Base-by-base conservation (phyloP, 2,797 vertebrate genomes). In the Melanotaenia nigrans region DNA sequence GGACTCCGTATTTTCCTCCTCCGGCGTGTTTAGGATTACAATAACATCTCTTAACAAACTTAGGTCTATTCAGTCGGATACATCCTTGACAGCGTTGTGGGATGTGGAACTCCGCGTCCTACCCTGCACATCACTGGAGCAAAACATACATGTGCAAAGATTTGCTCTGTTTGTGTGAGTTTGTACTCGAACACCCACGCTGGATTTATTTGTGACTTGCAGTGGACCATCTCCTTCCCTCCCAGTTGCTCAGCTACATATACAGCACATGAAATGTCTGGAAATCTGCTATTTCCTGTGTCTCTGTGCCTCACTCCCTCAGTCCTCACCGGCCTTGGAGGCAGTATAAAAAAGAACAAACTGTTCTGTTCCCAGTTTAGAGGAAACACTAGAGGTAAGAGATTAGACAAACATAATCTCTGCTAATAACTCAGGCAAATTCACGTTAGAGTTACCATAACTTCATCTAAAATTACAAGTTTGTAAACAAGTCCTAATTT, bases 211-310 rank as follows among this genome's bases (percentile, higher is more conserved):
- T 80, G 75, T 57, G 16, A 65, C 77, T 68, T 73, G 77, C 77
- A 85, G 62, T 63, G 66, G 76, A 68, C 73, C 83, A n/a, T 71
- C 81, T 25, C 75, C 65, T 61, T 58, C 77, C 58, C 51, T 35
- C 76, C 59, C 55, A 5, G 32, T 54, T 61, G 67, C 60, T 32
- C 20, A 62, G 82, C 83, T 65, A 72, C 86, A 78, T 70, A 79
- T 88, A 62, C 54, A n/a, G 61, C 69, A 73, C 64, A 65, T 51
- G 49, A 74, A 85, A 86, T 75, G 71, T 45, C 65, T 85, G 73
- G 51, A 86, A 79, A 82, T 79, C 61, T 76, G 79, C 80, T 81
- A 42, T 82, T 91, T 90, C 88, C 89, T 87, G 88, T 85, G 82
- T 87, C 82, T 86, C 67, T 63, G 55, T 2, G 38, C 79, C 40